phyloP scores from a whole-genome alignment of 1,140 invertebrate species.

The Parasteatoda tepidariorum region DNA sequence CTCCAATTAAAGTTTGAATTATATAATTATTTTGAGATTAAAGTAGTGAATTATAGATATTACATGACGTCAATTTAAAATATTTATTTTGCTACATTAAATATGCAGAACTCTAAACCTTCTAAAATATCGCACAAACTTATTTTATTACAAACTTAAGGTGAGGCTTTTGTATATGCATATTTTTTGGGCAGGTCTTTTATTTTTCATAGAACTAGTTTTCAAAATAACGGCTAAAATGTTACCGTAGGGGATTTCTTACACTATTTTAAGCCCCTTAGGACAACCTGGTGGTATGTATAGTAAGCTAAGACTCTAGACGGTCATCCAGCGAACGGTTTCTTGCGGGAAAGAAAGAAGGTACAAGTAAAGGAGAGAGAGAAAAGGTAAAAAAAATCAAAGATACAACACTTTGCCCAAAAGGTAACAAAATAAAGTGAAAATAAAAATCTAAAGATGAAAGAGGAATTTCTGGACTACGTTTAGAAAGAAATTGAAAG shows the following conservation, averaged over 20 bases:
- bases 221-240: constrained; percentile 2
- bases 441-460: constrained; percentile 25
- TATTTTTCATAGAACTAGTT: background rate
- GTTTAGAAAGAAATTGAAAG: constrained; percentile 56
- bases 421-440: constrained; percentile 31
- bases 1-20: no score
- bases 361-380: background rate
- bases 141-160: no score
- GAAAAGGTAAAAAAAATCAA: constrained; percentile 27
- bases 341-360: constrained; percentile 10
- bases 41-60: no score
- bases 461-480: constrained; percentile 33
- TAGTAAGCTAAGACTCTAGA: background rate
- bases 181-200: background rate
- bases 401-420: constrained; percentile 39
- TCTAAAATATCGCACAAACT: no score
- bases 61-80: no score
- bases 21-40: no score
- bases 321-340: constrained; percentile 35
- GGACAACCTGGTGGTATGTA: constrained; percentile 10
- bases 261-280: background rate
- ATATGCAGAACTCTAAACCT: no score
- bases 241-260: constrained; percentile 26
- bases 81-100: no score
- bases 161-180: background rate